phyloP scores from a whole-genome alignment of 1,140 invertebrate species.

The Piezodorus guildinii region DNA sequence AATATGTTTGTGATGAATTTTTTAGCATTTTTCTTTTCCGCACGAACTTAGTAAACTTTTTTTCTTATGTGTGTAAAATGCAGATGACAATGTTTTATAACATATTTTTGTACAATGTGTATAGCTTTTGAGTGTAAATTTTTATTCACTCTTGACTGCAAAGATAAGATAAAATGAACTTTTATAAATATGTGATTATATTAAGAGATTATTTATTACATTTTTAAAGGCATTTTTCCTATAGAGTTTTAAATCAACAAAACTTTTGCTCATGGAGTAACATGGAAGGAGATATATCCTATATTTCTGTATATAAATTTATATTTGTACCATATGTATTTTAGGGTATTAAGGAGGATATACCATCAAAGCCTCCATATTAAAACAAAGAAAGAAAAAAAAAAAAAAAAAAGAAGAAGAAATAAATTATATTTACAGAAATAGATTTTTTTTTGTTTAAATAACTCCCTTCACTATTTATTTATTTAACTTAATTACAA shows the following conservation, averaged over 20 bases:
- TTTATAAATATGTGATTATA: neutral
- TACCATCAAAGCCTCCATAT: conserved; percentile 4
- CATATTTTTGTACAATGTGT: too few species aligned
- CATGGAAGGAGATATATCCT: conserved; percentile 1
- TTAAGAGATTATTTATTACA: neutral
- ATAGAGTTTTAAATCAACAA: neutral
- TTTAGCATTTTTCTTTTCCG: neutral
- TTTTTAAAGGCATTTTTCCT: conserved; percentile 1
- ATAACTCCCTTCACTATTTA: too few species aligned
- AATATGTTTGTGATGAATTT: neutral
- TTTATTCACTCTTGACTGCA: neutral
- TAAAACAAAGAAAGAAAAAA: neutral
- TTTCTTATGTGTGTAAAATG: too few species aligned
- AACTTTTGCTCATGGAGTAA: conserved; percentile 11
- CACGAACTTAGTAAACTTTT: neutral
- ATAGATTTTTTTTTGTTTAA: too few species aligned
- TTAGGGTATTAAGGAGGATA: neutral
- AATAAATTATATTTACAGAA: neutral
- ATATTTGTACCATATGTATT: conserved; percentile 12
- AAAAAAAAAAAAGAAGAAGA: neutral
- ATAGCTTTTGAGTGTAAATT: neutral
- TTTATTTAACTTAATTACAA: too few species aligned
- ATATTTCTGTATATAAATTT: conserved; percentile 8
- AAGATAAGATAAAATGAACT: neutral
- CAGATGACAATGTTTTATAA: too few species aligned